Conservation (phyloP, 2,888 invertebrate species). For the Xestia c-nigrum region DNA sequence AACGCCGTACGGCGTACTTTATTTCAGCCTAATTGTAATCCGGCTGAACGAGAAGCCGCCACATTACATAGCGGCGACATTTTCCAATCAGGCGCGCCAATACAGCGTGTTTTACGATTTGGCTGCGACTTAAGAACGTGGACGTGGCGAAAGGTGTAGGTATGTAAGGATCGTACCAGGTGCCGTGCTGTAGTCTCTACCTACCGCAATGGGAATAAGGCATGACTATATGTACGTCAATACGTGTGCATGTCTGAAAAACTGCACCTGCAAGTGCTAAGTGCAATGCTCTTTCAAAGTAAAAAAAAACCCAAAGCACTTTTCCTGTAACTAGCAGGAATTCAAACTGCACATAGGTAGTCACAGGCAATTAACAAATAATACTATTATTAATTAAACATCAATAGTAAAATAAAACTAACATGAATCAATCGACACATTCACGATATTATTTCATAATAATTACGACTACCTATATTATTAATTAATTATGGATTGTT, state of each 20-base stretch:
- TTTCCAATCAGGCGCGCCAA: too few species aligned
- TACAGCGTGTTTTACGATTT: too few species aligned
- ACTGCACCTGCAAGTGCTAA: not conserved
- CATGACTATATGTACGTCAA: not conserved
- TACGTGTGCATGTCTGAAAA: not conserved
- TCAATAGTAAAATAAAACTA: not conserved
- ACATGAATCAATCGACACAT: conserved; percentile 1
- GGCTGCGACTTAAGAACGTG: not conserved
- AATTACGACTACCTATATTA: not conserved
- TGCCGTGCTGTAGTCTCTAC: not conserved
- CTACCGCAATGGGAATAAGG: not conserved
- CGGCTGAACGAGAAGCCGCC: too few species aligned
- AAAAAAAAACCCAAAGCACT: not conserved
- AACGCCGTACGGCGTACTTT: too few species aligned
- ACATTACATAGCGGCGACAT: too few species aligned
- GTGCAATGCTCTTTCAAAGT: not conserved
- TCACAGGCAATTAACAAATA: not conserved
- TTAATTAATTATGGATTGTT: not conserved
- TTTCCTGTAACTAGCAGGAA: not conserved
- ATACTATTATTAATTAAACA: not conserved
- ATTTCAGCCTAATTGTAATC: too few species aligned
- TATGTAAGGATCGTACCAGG: not conserved
- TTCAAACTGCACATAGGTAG: not conserved
- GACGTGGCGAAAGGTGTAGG: not conserved
- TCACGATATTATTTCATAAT: not conserved